Evolutionary conservation across 1,140 invertebrate genomes (phyloP).

Genomic region (Penaeus chinensis): DNA sequence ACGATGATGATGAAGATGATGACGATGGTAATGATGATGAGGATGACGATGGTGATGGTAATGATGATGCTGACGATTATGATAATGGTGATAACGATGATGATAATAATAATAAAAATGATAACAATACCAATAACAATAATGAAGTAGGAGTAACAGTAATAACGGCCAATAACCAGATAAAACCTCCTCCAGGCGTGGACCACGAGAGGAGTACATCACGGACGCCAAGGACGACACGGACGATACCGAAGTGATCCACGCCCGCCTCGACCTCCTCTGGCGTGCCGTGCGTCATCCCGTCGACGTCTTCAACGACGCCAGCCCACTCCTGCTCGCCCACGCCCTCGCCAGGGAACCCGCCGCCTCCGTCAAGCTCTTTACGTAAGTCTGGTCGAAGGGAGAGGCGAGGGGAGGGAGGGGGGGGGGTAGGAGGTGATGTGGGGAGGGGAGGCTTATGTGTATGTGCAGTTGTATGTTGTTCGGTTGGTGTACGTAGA

Average conservation of each 20-base stretch:
- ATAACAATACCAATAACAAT: neutral
- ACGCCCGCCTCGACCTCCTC: slow-evolving; percentile 73
- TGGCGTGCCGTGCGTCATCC: slow-evolving; percentile 69
- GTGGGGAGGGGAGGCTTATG: slow-evolving; percentile 21
- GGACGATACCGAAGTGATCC: slow-evolving; percentile 49
- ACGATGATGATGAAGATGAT: too few species aligned
- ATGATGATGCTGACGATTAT: too few species aligned
- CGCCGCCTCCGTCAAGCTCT: slow-evolving; percentile 68
- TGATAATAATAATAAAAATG: too few species aligned
- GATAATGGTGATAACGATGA: too few species aligned
- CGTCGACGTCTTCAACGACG: slow-evolving; percentile 69
- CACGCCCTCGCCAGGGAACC: slow-evolving; percentile 72
- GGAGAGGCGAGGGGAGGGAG: too few species aligned
- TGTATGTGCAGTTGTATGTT: too few species aligned
- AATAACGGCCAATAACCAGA: neutral
- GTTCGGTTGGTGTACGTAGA: too few species aligned
- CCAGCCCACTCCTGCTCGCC: slow-evolving; percentile 70
- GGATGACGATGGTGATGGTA: too few species aligned
- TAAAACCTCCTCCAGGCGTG: slow-evolving; percentile 16
- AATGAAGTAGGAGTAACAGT: neutral
- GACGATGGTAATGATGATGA: too few species aligned
- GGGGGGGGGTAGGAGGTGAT: neutral
- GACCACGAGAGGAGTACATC: slow-evolving; percentile 36
- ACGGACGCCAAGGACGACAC: slow-evolving; percentile 40
- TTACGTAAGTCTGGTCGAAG: slow-evolving; percentile 22